Base-by-base conservation (phyloP, 2,888 invertebrate genomes). In the Agrochola macilenta region DNA sequence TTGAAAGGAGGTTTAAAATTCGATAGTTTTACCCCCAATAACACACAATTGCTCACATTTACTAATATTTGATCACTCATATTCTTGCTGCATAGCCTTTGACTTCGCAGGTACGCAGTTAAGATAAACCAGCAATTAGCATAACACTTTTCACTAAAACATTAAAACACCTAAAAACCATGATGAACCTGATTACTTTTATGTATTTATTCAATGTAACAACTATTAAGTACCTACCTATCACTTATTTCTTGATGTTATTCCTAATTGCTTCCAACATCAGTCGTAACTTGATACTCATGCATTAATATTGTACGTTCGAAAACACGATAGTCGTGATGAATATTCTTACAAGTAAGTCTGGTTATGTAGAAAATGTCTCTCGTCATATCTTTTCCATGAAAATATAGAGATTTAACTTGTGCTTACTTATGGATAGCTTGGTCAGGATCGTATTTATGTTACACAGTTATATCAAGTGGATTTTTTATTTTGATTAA, bases 341-440 rank as follows among this genome's bases (percentile, higher is more conserved):
- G 71, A 71, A 69, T 74, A 78, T 74, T 79, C 20, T 52, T 79
- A 57, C 82, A 78, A 64, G 78, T 82, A 82, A 82, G 73, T 82
- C n/a, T 58, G 23, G 7, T 65, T 64, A 46, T 26, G 2, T 49
- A 39, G 35, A 61, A 54, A 69, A 58, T 57, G 57, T 43, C 23
- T 8, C 52, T 23, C 23, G 52, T 52, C 52, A 23, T 52, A 8
- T 52, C 8, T 23, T 52, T 52, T 52, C 52, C 7, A 9, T 52
- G 52, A 52, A 52, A 52, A 23, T 52, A 23, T 23, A 39, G 49
- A 23, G 30, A 20, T 60, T 39, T 23, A 39, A 39, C 23, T 46
- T 64, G 46, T 30, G 7, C 14, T 54, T 20, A 26, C 5, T 54
- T 30, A 17, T 46, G n/a, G n/a, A n/a, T n/a, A 20, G n/a, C n/a